phyloP scores from a whole-genome alignment of 1,140 invertebrate genomes.

The Zaprionus kolodkinae region DNA sequence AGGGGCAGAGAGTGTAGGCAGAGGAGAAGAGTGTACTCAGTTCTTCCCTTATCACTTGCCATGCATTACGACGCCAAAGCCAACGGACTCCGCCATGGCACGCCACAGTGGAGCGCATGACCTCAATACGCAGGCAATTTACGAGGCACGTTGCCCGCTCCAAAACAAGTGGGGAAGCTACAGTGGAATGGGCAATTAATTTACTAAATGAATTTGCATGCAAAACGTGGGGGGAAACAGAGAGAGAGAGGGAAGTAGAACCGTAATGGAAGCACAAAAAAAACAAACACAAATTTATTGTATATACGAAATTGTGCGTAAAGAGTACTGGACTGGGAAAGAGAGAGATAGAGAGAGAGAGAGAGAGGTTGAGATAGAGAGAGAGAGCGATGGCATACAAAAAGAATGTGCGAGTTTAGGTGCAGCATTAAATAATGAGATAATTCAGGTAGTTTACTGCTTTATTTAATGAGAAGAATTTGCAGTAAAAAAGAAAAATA shows the following conservation, averaged over 20 bases:
- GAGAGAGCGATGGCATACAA: not conserved
- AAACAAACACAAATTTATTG: constrained; percentile 37
- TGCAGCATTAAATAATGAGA: constrained; percentile 32
- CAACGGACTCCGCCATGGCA: constrained; percentile 5
- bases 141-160: constrained; percentile 30
- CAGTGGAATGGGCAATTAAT: constrained; percentile 77
- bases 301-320: constrained; percentile 64
- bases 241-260: constrained; percentile 5
- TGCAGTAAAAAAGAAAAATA: not conserved
- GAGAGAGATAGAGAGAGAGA: constrained; percentile 4
- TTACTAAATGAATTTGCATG: constrained; percentile 83
- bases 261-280: constrained; percentile 3
- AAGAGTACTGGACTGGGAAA: constrained; percentile 35
- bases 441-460: constrained; percentile 10
- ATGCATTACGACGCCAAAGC: constrained; percentile 23
- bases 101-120: constrained; percentile 72
- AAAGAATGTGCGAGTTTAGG: constrained; percentile 17
- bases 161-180: constrained; percentile 30
- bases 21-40: not conserved
- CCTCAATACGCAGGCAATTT: constrained; percentile 73
- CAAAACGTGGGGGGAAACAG: constrained; percentile 41
- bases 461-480: constrained; percentile 6
- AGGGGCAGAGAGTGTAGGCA: not conserved
- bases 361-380: not conserved
- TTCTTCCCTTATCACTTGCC: constrained; percentile 29